Conservation (phyloP, 2,888 invertebrate species). For the Acanthosoma haemorrhoidale region DNA sequence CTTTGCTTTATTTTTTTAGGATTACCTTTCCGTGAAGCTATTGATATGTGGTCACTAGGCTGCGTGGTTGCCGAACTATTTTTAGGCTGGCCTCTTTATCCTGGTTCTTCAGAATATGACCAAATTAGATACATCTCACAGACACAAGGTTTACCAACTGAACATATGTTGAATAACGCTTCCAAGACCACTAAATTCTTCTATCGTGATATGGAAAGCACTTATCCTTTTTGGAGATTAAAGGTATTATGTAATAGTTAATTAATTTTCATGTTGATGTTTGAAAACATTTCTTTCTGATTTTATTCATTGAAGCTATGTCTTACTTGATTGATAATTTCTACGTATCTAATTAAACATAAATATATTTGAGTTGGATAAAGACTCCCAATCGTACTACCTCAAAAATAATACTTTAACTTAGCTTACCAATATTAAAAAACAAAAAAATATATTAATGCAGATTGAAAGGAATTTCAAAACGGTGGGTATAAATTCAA, state of each 20-base stretch:
- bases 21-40: constrained; percentile 97
- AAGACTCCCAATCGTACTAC: not conserved
- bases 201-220: constrained; percentile 88
- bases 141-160: constrained; percentile 95
- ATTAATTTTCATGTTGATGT: not conserved
- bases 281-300: not conserved
- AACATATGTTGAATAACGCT: constrained; percentile 94
- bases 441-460: too few relatives aligned
- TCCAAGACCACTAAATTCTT: constrained; percentile 99
- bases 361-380: not conserved
- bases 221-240: constrained; percentile 57
- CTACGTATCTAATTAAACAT: not conserved
- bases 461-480: too few relatives aligned
- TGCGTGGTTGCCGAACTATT: constrained; percentile 99
- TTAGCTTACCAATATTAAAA: too few relatives aligned
- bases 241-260: constrained; percentile 51
- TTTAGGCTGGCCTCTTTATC: constrained; percentile 98
- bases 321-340: not conserved
- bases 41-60: constrained; percentile 99
- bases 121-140: constrained; percentile 95
- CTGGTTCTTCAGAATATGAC: constrained; percentile 98
- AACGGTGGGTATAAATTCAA: too few relatives aligned
- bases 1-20: constrained; percentile 47
- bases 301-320: not conserved
- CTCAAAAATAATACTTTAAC: too few relatives aligned